These are phyloP conservation scores for Philotrypesis tridentata DNA, from an alignment of 1,140 invertebrate genomes.

Conservation along the genomic window DNA sequence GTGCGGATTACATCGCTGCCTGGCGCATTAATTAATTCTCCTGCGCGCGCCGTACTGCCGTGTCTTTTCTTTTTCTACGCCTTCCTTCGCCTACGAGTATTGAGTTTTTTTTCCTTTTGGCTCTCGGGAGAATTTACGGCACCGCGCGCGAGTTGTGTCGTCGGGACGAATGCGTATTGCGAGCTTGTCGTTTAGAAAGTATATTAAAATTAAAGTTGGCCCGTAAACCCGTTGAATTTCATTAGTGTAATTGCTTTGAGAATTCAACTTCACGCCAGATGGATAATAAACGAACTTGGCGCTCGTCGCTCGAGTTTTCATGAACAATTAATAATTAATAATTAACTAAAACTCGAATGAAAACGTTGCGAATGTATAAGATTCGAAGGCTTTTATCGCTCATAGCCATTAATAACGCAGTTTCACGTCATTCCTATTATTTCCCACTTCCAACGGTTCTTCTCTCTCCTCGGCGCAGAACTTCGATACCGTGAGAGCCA, in stretches of 20 bases:
- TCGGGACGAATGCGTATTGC: not conserved
- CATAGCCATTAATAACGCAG: not conserved
- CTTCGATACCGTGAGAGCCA: not conserved
- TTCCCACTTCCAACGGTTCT: not conserved
- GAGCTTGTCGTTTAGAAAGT: not conserved
- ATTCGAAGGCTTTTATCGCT: too few relatives aligned
- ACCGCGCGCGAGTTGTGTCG: too few relatives aligned
- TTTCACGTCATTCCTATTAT: not conserved
- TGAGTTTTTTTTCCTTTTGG: too few relatives aligned
- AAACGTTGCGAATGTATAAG: too few relatives aligned
- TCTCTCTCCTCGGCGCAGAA: not conserved
- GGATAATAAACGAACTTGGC: not conserved
- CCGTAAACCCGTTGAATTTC: not conserved
- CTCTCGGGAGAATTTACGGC: not conserved
- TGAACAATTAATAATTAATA: too few relatives aligned
- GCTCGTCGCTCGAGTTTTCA: too few relatives aligned
- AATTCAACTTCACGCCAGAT: too few relatives aligned
- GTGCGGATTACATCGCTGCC: not conserved
- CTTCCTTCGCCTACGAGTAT: too few relatives aligned
- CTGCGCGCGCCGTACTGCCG: not conserved
- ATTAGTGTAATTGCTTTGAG: not conserved
- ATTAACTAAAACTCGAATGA: too few relatives aligned
- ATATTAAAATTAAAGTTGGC: too few relatives aligned
- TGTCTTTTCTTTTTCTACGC: not conserved
- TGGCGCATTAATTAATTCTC: slow-evolving; percentile 7